Evolutionary conservation across 2,797 vertebrate genomes (phyloP).

Genomic region (Fratercula arctica): DNA sequence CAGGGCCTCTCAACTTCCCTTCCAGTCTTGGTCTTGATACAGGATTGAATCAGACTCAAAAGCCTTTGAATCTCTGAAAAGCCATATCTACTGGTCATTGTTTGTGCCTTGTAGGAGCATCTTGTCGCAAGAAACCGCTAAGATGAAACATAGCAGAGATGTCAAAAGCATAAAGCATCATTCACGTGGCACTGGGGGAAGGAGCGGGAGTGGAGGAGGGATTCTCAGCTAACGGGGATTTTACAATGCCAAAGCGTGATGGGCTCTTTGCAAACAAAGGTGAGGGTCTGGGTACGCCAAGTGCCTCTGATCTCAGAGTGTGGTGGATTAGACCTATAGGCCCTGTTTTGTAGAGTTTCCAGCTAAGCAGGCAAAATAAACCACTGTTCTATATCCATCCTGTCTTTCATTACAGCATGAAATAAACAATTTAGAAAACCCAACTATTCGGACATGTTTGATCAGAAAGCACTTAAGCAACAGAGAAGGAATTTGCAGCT

Average conservation of each 20-base stretch:
- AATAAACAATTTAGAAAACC: conserved; percentile 35
- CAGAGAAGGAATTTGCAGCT: conserved; percentile 61
- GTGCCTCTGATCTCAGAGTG: neutral
- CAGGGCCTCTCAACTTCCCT: neutral
- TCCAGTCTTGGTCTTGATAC: neutral
- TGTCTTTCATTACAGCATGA: neutral
- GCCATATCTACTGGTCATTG: neutral
- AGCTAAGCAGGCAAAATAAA: neutral
- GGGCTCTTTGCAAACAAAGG: neutral
- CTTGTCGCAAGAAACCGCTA: neutral
- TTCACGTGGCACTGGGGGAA: neutral
- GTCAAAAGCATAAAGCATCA: neutral
- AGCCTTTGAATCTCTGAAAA: neutral
- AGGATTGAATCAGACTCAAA: neutral
- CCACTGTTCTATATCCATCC: neutral
- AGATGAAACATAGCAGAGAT: neutral
- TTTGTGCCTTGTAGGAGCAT: neutral
- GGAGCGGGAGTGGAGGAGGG: accelerated
- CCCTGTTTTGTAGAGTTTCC: neutral
- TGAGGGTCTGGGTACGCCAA: neutral
- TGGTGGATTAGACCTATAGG: neutral
- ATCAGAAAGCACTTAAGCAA: conserved; percentile 66
- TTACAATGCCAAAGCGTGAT: neutral
- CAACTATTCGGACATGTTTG: conserved; percentile 16
- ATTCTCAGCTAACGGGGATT: neutral